These are phyloP conservation scores for Danaus chrysippus DNA, from an alignment of 2,888 invertebrate species.

Conservation along the genomic window DNA sequence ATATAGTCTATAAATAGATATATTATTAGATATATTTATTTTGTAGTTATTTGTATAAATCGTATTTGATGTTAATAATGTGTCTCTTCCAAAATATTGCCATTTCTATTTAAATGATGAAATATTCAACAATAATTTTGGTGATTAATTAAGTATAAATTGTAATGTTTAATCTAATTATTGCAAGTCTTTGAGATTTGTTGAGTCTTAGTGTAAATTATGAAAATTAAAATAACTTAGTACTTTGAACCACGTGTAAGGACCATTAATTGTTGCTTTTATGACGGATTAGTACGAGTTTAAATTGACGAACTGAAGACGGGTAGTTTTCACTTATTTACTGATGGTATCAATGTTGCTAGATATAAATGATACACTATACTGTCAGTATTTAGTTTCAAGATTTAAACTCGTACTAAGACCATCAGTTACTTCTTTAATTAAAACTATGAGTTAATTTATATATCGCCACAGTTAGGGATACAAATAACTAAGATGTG, in stretches of 20 bases:
- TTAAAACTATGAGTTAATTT: too few relatives aligned
- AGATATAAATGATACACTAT: too few relatives aligned
- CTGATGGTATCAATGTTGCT: slow-evolving; percentile 8
- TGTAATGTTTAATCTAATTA: slow-evolving; percentile 22
- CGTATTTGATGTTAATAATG: slow-evolving; percentile 62
- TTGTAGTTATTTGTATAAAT: slow-evolving; percentile 56
- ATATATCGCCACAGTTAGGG: too few relatives aligned
- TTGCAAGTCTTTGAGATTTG: slow-evolving; percentile 6
- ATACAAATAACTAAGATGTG: too few relatives aligned
- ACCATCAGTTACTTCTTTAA: too few relatives aligned
- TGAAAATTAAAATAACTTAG: not conserved
- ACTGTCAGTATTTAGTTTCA: too few relatives aligned
- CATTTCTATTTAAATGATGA: slow-evolving; percentile 58
- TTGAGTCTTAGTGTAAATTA: not conserved
- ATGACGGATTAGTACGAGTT: too few relatives aligned
- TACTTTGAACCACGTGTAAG: too few relatives aligned
- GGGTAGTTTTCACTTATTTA: slow-evolving; percentile 2
- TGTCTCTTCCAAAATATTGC: slow-evolving; percentile 72
- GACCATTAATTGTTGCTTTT: too few relatives aligned
- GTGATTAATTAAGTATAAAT: slow-evolving; percentile 25
- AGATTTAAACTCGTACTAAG: too few relatives aligned
- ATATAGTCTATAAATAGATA: slow-evolving; percentile 4
- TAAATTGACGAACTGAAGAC: too few relatives aligned
- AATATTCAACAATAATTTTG: slow-evolving; percentile 30
- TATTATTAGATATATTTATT: slow-evolving; percentile 39